Percentiles rank a stretch among this genome's conserved stretches.
phyloP scores from a whole-genome alignment of 2,797 vertebrate species.

The Hirundo rustica region DNA sequence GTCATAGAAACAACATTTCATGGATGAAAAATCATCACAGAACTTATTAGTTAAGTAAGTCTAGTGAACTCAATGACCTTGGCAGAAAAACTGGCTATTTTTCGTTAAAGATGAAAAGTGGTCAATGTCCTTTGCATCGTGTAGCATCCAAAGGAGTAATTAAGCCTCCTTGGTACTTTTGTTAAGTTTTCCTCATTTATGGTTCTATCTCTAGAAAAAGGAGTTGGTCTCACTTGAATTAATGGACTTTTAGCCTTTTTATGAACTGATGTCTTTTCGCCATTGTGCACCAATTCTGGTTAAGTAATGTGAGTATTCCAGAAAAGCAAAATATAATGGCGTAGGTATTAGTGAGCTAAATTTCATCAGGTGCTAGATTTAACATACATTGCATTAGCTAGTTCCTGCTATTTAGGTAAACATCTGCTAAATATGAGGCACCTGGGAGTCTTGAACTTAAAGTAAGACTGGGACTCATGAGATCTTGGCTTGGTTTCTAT shows the following conservation, averaged over 20 bases:
- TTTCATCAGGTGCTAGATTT: neutral
- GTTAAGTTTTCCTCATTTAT: neutral
- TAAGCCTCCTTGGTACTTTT: slow-evolving; percentile 1
- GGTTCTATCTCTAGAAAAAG: neutral
- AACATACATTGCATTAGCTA: neutral
- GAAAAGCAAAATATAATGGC: neutral
- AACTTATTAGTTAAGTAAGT: slow-evolving; percentile 12
- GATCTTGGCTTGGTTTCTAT: neutral
- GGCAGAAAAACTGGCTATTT: neutral
- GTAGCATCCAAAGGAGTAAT: neutral
- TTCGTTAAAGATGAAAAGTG: slow-evolving; percentile 9
- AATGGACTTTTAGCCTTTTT: neutral
- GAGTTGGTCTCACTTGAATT: neutral
- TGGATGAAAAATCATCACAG: neutral
- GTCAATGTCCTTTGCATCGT: neutral
- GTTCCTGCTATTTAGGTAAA: neutral
- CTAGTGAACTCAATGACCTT: neutral
- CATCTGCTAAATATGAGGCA: neutral
- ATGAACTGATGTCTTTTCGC: neutral
- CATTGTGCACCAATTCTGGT: neutral
- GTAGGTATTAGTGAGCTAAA: neutral
- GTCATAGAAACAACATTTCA: neutral
- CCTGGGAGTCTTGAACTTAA: neutral
- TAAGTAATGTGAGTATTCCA: neutral
- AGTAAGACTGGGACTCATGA: neutral